Evolutionary conservation across 2,797 vertebrate genomes (phyloP), one percentile per base, ranked within the genome.

Genomic region (Sardinella longiceps): DNA sequence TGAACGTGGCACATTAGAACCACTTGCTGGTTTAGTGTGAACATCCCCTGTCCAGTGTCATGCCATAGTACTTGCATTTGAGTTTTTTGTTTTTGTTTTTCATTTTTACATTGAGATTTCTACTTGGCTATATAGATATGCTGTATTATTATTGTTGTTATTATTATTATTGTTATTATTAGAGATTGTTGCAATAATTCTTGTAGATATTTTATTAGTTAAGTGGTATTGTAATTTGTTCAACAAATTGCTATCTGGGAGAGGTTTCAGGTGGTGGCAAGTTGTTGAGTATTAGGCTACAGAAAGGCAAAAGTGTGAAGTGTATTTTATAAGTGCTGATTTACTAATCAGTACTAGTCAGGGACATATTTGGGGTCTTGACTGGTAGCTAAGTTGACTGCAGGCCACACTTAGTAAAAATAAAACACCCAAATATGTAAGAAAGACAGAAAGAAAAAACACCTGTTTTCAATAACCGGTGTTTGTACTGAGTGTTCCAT

Each of bases 161-260:
- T 88, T 90, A 90, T 95, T 93, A 25, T 91, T 91, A 91, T 92
- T 91, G 87, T 77, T 77, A 37, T 77, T 43, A 77, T 77, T 95
- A 94, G 94, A 95, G 94, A 94, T 93, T 94, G 93, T 93, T 95
- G 95, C 94, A 95, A 94, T 95, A 94, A 94, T 94, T 94, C 88
- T 94, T 83, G 90, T 94, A 90, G 88, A 88, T 90, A 90, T 95
- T 93, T 91, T 91, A 91, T 92, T 91, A 87, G 91, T 91, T 85
- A 87, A 86, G 89, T 84, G 83, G 84, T 82, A 83, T 81, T 81
- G 48, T 81, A 28, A 83, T 56, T 92, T 88, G 18, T 84, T n/a
- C 12, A 43, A 74, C 63, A 18, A 15, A 77, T 77, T 39, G 70
- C 70, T 77, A 77, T 77, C 70, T 77, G 12, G 70, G 70, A 77